Base-by-base conservation (phyloP, 1,140 invertebrate genomes). In the Nylanderia fulva region DNA sequence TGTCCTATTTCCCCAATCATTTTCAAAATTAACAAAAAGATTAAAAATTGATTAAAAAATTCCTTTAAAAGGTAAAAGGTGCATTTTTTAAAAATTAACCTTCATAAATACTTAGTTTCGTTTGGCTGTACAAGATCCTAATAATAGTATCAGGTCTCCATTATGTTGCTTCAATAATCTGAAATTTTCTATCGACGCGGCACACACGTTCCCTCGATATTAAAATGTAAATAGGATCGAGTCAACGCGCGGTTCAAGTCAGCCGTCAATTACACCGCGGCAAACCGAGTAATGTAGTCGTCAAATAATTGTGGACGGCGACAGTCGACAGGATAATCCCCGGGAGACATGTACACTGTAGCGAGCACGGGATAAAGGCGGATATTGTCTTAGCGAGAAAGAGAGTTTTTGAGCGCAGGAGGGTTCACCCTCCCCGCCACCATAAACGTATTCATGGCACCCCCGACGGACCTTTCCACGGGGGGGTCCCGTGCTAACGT, bases 401-500 rank as follows among this genome's bases (percentile, higher is more conserved):
- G 45, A 48, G 45, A 48, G 89, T 91, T 92, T 93, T 90, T 86
- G 90, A 92, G 84, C 86, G 90, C 79, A 84, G 76, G 76, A 85
- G 74, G 85, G 80, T 77, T 88, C 91, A 89, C 91, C 90, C 91
- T 91, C 84, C 80, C 84, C 80, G 71, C 48, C 66, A 71, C 82
- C 89, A 92, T 94, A 94, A 93, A 93, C 86, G 90, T 94, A 94
- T 94, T 93, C 92, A 94, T 93, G 88, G 91, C 86, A 48, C 15
- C 45, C 52, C 71, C 88, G 13, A 85, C 85, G 82, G 64, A 83
- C 82, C 85, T 87, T 77, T 77, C 77, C 84, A 89, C 66, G 64
- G 92, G 88, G 92, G 88, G 90, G 84, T 87, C 60, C 87, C 85
- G 77, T n/a, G 87, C 90, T 92, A 92, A 90, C 88, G 91, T 88